phyloP scores from a whole-genome alignment of 2,797 vertebrate genomes.

The Antrozous pallidus region DNA sequence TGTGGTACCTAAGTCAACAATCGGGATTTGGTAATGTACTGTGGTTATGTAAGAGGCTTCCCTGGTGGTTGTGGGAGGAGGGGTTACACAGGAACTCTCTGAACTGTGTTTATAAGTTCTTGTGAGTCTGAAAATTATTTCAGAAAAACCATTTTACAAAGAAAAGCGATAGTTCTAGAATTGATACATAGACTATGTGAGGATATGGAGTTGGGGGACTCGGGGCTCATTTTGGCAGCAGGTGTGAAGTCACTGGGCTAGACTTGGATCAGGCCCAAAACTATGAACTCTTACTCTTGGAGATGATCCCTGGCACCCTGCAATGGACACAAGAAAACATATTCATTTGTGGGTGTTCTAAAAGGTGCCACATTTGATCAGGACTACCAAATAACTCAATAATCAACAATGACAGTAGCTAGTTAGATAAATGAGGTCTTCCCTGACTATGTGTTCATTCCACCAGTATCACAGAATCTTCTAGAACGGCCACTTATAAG shows the following conservation, averaged over 20 bases:
- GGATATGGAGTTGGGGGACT: rapidly evolving
- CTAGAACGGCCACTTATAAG: background rate
- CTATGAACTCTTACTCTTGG: background rate
- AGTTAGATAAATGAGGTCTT: background rate
- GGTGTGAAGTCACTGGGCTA: rapidly evolving
- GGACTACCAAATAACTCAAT: background rate
- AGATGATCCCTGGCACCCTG: background rate
- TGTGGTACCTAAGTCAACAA: rapidly evolving
- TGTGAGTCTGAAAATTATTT: background rate
- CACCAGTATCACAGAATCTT: background rate
- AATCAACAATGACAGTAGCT: background rate
- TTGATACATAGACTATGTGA: rapidly evolving
- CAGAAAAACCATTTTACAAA: background rate
- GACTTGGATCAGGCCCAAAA: background rate
- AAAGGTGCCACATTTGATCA: background rate
- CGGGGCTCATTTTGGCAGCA: background rate
- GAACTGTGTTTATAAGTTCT: background rate
- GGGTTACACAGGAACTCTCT: background rate
- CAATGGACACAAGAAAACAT: background rate
- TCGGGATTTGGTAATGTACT: background rate
- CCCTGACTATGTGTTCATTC: too few species aligned
- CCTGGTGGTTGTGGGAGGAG: too few species aligned
- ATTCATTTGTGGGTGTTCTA: background rate
- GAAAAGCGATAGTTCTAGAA: background rate
- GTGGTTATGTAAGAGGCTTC: rapidly evolving